Evolutionary conservation across 1,140 invertebrate species (phyloP).

Genomic region (Ctenoplectra terminalis): DNA sequence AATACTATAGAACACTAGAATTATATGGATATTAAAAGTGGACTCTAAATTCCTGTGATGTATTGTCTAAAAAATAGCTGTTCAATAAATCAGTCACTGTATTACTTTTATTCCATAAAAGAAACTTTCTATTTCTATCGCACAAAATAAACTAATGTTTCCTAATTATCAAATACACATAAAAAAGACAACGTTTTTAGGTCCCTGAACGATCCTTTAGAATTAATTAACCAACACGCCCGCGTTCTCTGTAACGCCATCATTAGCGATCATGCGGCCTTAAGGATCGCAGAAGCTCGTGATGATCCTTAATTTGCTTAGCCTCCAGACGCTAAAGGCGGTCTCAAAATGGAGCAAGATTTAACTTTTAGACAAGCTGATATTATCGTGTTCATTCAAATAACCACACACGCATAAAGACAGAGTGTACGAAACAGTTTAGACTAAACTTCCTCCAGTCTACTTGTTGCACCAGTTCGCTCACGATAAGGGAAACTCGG

Average conservation of each 20-base stretch:
- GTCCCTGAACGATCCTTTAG: too few species aligned
- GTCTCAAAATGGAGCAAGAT: slow-evolving; percentile 42
- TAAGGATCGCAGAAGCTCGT: slow-evolving; percentile 19
- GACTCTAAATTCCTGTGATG: too few species aligned
- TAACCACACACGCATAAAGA: background rate
- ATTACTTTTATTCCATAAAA: too few species aligned
- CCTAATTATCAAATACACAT: too few species aligned
- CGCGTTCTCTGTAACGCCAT: background rate
- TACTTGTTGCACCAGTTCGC: slow-evolving; percentile 10
- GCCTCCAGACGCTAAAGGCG: slow-evolving; percentile 37
- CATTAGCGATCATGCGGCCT: slow-evolving; percentile 21
- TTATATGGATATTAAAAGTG: too few species aligned
- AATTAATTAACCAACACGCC: slow-evolving; percentile 7
- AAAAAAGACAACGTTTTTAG: too few species aligned
- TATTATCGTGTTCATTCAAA: slow-evolving; percentile 30
- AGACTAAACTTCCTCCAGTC: background rate
- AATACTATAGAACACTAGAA: too few species aligned
- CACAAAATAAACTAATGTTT: too few species aligned
- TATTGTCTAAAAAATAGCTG: too few species aligned
- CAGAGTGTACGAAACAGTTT: background rate
- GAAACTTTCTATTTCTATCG: too few species aligned
- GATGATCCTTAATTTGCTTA: slow-evolving; percentile 49
- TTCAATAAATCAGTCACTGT: too few species aligned
- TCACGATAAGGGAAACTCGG: slow-evolving; percentile 29
- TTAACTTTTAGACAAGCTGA: slow-evolving; percentile 45